Evolutionary conservation across 1,140 invertebrate genomes (phyloP).

Genomic region (Rhopalosiphum maidis): DNA sequence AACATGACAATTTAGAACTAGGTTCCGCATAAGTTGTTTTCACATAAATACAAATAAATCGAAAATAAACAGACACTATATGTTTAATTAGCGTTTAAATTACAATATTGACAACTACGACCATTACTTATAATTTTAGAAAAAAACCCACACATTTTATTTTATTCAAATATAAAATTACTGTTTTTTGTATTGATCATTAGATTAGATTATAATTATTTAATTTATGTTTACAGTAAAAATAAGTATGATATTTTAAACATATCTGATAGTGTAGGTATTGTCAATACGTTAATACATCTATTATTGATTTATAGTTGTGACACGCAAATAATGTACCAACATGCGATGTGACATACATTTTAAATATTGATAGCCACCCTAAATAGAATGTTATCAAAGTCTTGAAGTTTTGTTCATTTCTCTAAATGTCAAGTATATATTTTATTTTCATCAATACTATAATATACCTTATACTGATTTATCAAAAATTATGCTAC

Average conservation of each 20-base stretch:
- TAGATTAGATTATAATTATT: neutral
- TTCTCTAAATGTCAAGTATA: neutral
- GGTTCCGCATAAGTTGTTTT: too few relatives aligned
- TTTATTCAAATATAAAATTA: neutral
- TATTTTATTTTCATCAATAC: neutral
- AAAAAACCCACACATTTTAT: neutral
- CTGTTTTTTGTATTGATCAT: neutral
- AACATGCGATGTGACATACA: slow-evolving; percentile 2
- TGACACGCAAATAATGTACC: neutral
- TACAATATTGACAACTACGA: too few relatives aligned
- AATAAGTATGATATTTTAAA: neutral
- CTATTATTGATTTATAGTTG: slow-evolving; percentile 16
- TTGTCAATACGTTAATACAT: neutral
- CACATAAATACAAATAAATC: too few relatives aligned
- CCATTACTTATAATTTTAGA: neutral
- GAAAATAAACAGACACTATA: too few relatives aligned
- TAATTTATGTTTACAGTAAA: neutral
- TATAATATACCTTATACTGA: neutral
- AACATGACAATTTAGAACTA: too few relatives aligned
- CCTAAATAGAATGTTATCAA: neutral
- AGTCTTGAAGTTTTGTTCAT: neutral
- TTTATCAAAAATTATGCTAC: neutral
- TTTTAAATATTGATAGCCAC: neutral
- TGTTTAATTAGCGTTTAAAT: too few relatives aligned
- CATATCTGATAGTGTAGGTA: neutral